Percentiles rank a stretch among this genome's conserved stretches.
Evolutionary conservation across 2,797 vertebrate genomes (phyloP).

Genomic region (Denticeps clupeoides): DNA sequence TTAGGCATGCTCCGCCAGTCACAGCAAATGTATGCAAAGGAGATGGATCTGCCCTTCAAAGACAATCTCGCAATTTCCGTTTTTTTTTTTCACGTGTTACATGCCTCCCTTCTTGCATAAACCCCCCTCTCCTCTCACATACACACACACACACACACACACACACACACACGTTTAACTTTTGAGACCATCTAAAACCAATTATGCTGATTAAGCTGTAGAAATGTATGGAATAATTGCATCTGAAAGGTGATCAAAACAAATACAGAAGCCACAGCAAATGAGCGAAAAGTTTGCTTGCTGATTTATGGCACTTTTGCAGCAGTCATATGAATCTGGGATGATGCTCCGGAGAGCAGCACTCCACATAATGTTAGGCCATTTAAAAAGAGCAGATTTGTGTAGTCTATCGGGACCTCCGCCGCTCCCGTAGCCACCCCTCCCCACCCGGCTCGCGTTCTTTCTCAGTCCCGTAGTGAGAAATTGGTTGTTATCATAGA

Average conservation of each 20-base stretch:
- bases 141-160: conserved; percentile 7
- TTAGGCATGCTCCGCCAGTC: conserved; percentile 57
- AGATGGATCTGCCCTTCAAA: conserved; percentile 58
- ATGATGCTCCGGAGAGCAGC: conserved; percentile 82
- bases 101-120: conserved; percentile 21
- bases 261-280: conserved; percentile 49
- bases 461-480: conserved; percentile 72
- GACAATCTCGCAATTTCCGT: conserved; percentile 50
- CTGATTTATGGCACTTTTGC: conserved; percentile 77
- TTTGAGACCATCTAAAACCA: conserved; percentile 82
- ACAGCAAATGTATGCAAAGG: conserved; percentile 64
- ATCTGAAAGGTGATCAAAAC: conserved; percentile 51
- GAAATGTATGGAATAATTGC: conserved; percentile 75
- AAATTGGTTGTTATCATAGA: conserved; percentile 99
- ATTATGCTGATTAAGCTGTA: conserved; percentile 75
- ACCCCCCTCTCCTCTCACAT: too few species aligned
- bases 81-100: too few species aligned
- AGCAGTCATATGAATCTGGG: conserved; percentile 67
- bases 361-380: conserved; percentile 89
- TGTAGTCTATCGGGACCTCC: conserved; percentile 83
- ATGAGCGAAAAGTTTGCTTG: conserved; percentile 76
- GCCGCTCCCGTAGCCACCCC: too few species aligned
- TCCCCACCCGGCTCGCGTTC: too few species aligned
- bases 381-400: conserved; percentile 96
- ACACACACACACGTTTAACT: conserved; percentile 42